Base-by-base conservation (phyloP, 2,797 vertebrate species). In the Lindbergichthys nudifrons region DNA sequence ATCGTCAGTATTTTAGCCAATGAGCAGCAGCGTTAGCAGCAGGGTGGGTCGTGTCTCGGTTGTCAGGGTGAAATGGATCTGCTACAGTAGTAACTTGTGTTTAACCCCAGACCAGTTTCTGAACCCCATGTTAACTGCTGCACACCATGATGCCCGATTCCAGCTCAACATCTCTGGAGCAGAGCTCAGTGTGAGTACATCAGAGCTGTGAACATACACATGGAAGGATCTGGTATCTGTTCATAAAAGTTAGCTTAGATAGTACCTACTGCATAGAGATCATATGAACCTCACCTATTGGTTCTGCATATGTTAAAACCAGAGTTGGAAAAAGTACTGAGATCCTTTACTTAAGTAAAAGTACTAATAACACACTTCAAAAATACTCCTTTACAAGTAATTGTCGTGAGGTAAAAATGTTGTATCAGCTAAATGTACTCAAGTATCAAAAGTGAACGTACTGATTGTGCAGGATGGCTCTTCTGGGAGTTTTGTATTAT, bases 141-240 rank as follows among this genome's bases (percentile, higher is more conserved):
- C 93, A 2, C 95, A 97, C 85, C 66, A 93, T 0, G 96, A 97
- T 13, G 86, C 88, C 2, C 90, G 91, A 6, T 94, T 97, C 58
- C 19, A 54, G 0, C 77, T 93, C 63, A 93, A 77, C 65, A 85
- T 97, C 69, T 70, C 80, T 0, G 94, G 92, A 69, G 70, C 92
- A 11, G 92, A 96, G 56, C 30, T 97, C 46, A 82, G 86, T 81
- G 96, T 97, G 68, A 89, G 85, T 75, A 3, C 30, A 5, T 26
- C 23, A 23, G 26, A 26, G 26, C 12, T 18, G 18, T 43, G 45
- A 12, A 14, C n/a, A 14, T 5, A 50, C 11, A 43, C 18, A 14
- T 30, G 10, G 14, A 36, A 36, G 32, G 32, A 59, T 41, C n/a
- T 52, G 13, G 3, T 47, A 8, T 45, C n/a, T 43, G 7, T 21